Evolutionary conservation across 2,797 vertebrate species (phyloP).

Genomic region (Thamnophis elegans): DNA sequence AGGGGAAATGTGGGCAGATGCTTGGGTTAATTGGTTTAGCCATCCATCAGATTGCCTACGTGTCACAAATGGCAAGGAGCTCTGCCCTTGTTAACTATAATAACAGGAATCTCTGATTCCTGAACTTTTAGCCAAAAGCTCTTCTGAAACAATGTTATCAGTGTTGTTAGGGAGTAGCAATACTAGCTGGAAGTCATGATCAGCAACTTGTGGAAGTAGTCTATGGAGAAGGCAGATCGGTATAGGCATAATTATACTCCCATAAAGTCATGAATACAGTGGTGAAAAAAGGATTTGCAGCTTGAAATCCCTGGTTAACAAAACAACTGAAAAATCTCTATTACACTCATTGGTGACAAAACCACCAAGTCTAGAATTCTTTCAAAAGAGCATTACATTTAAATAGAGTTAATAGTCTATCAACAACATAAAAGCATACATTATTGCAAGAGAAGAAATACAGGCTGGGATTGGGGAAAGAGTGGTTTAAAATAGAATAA

Average conservation of each 20-base stretch:
- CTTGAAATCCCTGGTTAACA: not conserved
- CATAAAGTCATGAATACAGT: not conserved
- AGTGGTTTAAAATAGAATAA: not conserved
- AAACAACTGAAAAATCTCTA: not conserved
- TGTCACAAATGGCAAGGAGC: not conserved
- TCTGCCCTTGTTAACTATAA: not conserved
- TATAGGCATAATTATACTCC: not conserved
- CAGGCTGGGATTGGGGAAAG: not conserved
- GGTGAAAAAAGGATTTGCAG: not conserved
- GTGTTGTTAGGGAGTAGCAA: not conserved
- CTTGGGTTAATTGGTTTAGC: not conserved
- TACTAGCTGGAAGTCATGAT: not conserved
- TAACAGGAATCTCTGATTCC: not conserved
- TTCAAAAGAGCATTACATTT: not conserved
- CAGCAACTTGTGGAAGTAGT: not conserved
- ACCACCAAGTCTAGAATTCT: not conserved
- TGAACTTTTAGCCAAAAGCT: not conserved
- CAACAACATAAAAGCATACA: not conserved
- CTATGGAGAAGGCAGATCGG: not conserved
- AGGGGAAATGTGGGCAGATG: not conserved
- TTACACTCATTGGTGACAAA: not conserved
- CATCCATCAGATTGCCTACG: not conserved
- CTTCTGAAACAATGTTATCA: not conserved
- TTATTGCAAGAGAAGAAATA: not conserved
- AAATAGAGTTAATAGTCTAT: not conserved